Conservation (phyloP, 2,113 vertebrate genomes). For the Callipepla squamata region DNA sequence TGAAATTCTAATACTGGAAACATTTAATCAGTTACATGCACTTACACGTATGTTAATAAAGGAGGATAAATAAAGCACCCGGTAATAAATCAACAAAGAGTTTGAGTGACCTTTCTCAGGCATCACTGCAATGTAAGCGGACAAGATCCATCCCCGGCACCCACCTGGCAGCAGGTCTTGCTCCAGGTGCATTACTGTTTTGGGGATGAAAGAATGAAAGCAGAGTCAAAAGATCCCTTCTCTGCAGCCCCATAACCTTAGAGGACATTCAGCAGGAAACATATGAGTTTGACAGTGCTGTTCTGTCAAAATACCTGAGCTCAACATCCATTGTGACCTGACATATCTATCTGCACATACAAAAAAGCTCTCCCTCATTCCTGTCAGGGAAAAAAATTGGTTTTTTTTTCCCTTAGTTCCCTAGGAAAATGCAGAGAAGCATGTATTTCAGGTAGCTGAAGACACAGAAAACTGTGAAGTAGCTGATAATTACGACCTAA, state of each 20-base stretch:
- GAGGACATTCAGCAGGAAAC: not conserved
- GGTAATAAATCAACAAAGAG: not conserved
- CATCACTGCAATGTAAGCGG: accelerated
- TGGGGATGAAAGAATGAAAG: not conserved
- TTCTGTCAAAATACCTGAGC: not conserved
- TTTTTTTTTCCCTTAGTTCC: not conserved
- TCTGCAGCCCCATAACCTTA: not conserved
- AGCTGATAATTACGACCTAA: not conserved
- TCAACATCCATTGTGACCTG: not conserved
- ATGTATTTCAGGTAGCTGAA: not conserved
- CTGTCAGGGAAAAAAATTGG: not conserved
- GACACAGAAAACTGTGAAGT: not conserved
- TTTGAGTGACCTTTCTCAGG: not conserved
- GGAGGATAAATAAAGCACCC: not conserved
- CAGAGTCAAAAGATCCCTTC: not conserved
- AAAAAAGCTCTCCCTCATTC: accelerated
- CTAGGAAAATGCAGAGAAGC: not conserved
- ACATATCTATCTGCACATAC: accelerated
- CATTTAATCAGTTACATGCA: not conserved
- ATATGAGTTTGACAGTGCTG: not conserved
- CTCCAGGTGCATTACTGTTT: not conserved
- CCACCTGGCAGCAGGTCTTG: not conserved
- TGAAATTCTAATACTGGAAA: not conserved
- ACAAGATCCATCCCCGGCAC: accelerated
- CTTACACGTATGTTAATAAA: not conserved